Evolutionary conservation across 1,140 invertebrate species (phyloP).

Genomic region (Melitaea cinxia): DNA sequence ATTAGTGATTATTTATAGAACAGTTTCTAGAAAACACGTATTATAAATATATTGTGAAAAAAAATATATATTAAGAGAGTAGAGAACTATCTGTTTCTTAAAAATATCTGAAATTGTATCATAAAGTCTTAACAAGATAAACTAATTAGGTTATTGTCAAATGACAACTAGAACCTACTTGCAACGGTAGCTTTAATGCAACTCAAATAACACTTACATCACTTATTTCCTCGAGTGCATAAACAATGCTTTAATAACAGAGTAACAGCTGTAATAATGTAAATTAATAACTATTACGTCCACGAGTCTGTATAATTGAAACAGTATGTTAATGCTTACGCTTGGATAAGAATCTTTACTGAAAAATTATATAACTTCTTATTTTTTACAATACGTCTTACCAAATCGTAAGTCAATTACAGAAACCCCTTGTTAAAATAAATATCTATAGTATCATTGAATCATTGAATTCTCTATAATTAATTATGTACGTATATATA

Average conservation of each 20-base stretch:
- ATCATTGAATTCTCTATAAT: too few species aligned
- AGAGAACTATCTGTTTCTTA: too few species aligned
- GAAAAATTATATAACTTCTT: slow-evolving; percentile 4
- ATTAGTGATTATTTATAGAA: too few species aligned
- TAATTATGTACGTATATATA: too few species aligned
- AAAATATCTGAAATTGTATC: too few species aligned
- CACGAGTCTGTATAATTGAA: slow-evolving; percentile 41
- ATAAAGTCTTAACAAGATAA: too few species aligned
- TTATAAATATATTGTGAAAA: too few species aligned
- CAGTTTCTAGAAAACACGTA: too few species aligned
- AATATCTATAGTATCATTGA: too few species aligned
- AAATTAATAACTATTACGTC: slow-evolving; percentile 48
- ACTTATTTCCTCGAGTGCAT: slow-evolving; percentile 32
- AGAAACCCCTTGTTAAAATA: background rate
- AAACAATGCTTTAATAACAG: slow-evolving; percentile 31
- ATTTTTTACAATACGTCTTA: background rate
- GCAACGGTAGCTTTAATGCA: background rate
- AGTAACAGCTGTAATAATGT: slow-evolving; percentile 48
- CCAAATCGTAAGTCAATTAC: background rate
- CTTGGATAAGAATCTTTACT: slow-evolving; percentile 23
- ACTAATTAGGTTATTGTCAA: background rate
- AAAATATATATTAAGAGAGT: too few species aligned
- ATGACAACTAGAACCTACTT: background rate
- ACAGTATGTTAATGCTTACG: slow-evolving; percentile 31
- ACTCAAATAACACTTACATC: slow-evolving; percentile 30